phyloP scores from a whole-genome alignment of 1,140 invertebrate genomes.

The Drosophila dunni region DNA sequence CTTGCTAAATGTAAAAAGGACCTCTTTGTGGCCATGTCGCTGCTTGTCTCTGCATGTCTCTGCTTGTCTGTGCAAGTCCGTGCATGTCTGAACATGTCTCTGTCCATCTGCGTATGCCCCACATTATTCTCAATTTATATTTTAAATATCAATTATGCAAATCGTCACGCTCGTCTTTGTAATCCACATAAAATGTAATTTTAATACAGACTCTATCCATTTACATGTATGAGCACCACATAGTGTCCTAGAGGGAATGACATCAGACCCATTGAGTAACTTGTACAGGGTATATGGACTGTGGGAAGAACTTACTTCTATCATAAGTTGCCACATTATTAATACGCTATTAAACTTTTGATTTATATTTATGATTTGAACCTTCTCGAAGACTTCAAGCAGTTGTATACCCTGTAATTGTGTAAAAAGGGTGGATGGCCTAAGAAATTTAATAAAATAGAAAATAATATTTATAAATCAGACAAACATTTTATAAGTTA shows the following conservation, averaged over 20 bases:
- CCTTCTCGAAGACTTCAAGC: background rate
- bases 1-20: background rate
- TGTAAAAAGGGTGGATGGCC: background rate
- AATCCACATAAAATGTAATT: constrained; percentile 60
- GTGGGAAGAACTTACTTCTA: background rate
- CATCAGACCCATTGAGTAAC: background rate
- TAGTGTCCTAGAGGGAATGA: constrained; percentile 3
- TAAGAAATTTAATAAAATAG: background rate
- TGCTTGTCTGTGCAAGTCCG: background rate
- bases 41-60: background rate
- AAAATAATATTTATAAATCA: too few relatives aligned
- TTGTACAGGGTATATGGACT: constrained; percentile 4
- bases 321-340: constrained; percentile 13
- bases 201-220: constrained; percentile 42
- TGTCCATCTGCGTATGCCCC: background rate
- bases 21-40: background rate
- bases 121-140: constrained; percentile 55
- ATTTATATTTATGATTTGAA: constrained; percentile 11
- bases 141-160: constrained; percentile 81
- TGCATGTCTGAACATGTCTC: background rate
- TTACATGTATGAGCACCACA: constrained; percentile 59
- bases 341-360: constrained; percentile 16
- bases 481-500: background rate
- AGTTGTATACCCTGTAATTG: background rate
- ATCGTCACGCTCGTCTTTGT: constrained; percentile 63